phyloP scores from a whole-genome alignment of 2,888 invertebrate genomes.

The Stratiomys singularior region DNA sequence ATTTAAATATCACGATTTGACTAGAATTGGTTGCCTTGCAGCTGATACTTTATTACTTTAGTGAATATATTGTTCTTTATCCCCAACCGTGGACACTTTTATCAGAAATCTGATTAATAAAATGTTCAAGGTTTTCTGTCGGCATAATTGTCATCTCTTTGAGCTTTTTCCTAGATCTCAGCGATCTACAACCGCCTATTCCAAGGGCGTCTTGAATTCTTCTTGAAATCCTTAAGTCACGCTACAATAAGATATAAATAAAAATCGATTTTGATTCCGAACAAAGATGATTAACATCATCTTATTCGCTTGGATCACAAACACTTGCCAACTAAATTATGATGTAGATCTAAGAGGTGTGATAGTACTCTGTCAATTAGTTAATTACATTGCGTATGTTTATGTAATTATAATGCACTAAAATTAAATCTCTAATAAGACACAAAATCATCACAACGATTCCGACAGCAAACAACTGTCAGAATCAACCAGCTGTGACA shows the following conservation, averaged over 20 bases:
- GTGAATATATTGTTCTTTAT: background rate
- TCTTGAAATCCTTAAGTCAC: background rate
- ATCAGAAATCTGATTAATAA: background rate
- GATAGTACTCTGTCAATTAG: background rate
- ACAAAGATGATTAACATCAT: background rate
- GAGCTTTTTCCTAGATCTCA: background rate
- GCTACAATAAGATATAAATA: conserved; percentile 13
- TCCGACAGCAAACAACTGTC: conserved; percentile 41
- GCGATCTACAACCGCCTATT: background rate
- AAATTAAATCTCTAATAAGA: conserved; percentile 49
- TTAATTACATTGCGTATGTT: conserved; percentile 48
- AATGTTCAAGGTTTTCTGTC: background rate
- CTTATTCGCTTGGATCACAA: background rate
- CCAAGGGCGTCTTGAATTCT: background rate
- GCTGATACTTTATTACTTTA: background rate
- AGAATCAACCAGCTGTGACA: background rate
- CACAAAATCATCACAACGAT: conserved; percentile 47
- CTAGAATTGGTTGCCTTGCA: conserved; percentile 34
- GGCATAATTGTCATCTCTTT: conserved; percentile 7
- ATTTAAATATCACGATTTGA: conserved; percentile 43
- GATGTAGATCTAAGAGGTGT: background rate
- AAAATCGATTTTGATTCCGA: conserved; percentile 33
- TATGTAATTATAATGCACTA: conserved; percentile 49
- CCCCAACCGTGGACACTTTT: conserved; percentile 22
- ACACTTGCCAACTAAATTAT: conserved; percentile 6